Base-by-base conservation (phyloP, 1,140 invertebrate species). In the Caerostris extrusa region DNA sequence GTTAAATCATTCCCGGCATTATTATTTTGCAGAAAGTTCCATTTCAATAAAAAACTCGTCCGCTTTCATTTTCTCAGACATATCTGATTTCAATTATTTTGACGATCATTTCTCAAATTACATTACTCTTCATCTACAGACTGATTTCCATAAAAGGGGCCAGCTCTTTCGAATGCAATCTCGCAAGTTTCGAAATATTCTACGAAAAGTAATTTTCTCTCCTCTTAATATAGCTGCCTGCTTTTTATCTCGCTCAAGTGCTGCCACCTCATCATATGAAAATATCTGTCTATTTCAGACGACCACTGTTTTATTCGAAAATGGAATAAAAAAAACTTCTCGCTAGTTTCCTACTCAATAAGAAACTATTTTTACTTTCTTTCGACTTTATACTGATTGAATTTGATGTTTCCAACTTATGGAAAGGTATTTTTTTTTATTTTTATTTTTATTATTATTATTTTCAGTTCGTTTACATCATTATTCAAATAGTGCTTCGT, bases 51-150 rank as follows among this genome's bases (percentile, higher is more conserved):
- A 67, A 67, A 67, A 12, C 61, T 34, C 34, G 34, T 34, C 34
- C 34, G 0, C n/a, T 53, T 77, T 50, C 71, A 50, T 83, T 57
- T 83, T 58, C 82, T 55, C 82, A 58, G 56, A 83, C 55, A 57
- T 83, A 83, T 83, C 82, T 83, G 82, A 83, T 83, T 83, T 83
- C 82, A 83, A 57, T 83, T 83, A 83, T 83, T 83, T 56, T 34
- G 56, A 19, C 14, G 82, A 83, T 56, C 19, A 19, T 3, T 83
- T 19, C n/a, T 83, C 55, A 56, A 58, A 83, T 19, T 58, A 8
- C 82, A 53, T 77, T 77, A 77, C 7, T 77, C 50, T 14, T 53
- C 71, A 2, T 0, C 61, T 10, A 0, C 3, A 10, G 17, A 8
- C 55, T 58, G 82, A 83, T 83, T 83, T 83, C 82, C 82, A 83